Conservation (phyloP, 1,140 invertebrate genomes). For the Drosophila serrata region DNA sequence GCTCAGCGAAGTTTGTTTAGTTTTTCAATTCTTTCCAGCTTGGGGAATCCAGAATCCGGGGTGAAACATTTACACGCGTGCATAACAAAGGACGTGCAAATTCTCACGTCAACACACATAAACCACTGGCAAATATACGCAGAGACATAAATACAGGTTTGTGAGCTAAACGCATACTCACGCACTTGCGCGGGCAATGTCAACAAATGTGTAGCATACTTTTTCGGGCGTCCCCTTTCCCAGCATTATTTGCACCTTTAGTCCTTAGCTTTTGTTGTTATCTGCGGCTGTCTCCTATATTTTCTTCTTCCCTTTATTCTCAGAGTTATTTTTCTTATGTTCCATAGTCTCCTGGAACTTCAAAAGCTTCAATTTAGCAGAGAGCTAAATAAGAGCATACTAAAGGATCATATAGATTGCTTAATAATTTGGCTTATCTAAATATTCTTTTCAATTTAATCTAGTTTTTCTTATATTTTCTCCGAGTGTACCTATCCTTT, state of each 20-base stretch:
- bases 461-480: neutral
- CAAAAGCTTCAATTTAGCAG: constrained; percentile 55
- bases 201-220: constrained; percentile 77
- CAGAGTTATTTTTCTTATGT: constrained; percentile 38
- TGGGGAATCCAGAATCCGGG: constrained; percentile 23
- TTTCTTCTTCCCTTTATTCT: neutral
- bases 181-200: constrained; percentile 59
- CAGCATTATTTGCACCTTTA: constrained; percentile 80
- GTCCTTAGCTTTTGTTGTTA: constrained; percentile 19
- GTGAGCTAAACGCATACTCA: constrained; percentile 22
- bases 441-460: neutral
- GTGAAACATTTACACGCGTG: constrained; percentile 79
- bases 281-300: constrained; percentile 1
- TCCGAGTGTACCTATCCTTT: constrained; percentile 11
- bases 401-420: neutral
- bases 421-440: no score
- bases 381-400: neutral
- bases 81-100: constrained; percentile 82
- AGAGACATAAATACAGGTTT: neutral
- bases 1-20: constrained; percentile 66
- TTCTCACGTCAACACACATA: constrained; percentile 78
- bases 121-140: constrained; percentile 45
- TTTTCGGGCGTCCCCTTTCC: constrained; percentile 59
- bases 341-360: constrained; percentile 55
- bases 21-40: constrained; percentile 60